Percentiles rank a stretch among this genome's conserved stretches.
Conservation (phyloP, 2,113 vertebrate species). For the Dissostichus mawsoni region DNA sequence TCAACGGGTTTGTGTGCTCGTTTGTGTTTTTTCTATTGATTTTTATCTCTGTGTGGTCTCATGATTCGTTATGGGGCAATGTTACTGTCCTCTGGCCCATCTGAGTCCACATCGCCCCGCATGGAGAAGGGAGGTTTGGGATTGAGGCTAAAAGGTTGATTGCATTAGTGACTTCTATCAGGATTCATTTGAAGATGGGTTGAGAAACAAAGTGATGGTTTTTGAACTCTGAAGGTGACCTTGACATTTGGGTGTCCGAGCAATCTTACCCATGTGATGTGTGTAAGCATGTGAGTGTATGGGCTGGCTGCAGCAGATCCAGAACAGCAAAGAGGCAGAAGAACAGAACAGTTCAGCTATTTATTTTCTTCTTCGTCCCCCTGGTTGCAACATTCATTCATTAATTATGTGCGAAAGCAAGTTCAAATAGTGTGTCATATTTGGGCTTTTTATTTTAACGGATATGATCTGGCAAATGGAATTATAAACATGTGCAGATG, state of each 20-base stretch:
- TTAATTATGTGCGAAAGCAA: constrained; percentile 19
- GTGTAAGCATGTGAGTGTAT: constrained; percentile 1
- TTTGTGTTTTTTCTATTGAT: constrained; percentile 57
- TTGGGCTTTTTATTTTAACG: neutral
- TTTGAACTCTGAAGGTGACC: constrained; percentile 70
- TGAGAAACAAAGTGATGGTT: constrained; percentile 75
- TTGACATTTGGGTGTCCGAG: constrained; percentile 59
- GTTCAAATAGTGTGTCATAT: constrained; percentile 4
- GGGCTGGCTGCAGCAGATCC: neutral
- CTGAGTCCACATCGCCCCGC: constrained; percentile 38
- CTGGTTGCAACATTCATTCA: neutral
- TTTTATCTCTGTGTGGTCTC: constrained; percentile 56
- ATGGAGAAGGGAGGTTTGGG: constrained; percentile 55
- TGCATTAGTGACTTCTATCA: constrained; percentile 78
- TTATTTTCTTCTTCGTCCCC: neutral
- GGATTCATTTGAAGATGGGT: constrained; percentile 73
- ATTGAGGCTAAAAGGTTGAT: constrained; percentile 75
- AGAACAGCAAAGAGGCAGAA: neutral
- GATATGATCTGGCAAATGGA: constrained; percentile 24
- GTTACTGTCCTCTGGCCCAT: constrained; percentile 65
- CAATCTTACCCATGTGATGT: constrained; percentile 44
- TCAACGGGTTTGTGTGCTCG: neutral
- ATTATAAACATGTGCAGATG: constrained; percentile 14
- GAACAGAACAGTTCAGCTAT: neutral
- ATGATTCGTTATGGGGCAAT: constrained; percentile 43